Base-by-base conservation (phyloP, 2,113 vertebrate species). In the Dunckerocampus dactyliophorus region DNA sequence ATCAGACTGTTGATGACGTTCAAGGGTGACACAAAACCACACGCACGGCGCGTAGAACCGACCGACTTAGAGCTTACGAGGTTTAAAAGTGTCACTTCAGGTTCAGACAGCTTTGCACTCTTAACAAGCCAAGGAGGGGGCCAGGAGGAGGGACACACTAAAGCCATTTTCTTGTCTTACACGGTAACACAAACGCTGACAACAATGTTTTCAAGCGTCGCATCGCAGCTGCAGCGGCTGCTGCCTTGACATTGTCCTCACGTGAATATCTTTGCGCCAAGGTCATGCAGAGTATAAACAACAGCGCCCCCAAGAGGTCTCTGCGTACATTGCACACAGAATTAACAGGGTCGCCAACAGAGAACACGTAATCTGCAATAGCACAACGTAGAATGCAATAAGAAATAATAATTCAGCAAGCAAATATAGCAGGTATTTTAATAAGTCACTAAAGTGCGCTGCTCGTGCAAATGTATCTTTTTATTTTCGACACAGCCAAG, bases 101-200 rank as follows among this genome's bases (percentile, higher is more conserved):
- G 75, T 77, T 79, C 76, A 75, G 76, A 74, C 76, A 83, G 84
- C 78, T 87, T 88, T 88, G 86, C 86, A 88, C 84, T 88, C 80
- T 87, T 82, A 82, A 79, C 74, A 88, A 82, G 86, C 84, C 84
- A 88, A 80, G 82, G 77, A 88, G 69, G 61, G 78, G 54, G 45
- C 6, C 54, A 60, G 48, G 71, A 50, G 20, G 67, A 64, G 51
- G 76, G 78, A 76, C 71, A 77, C 68, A 75, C 74, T 87, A 75
- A 88, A 85, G 84, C 86, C 84, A 86, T 88, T 75, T 37, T 75
- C 31, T 75, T 71, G 76, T 85, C 62, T 62, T 74, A 8, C 7
- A 74, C 47, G 55, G 68, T 69, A 77, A 80, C 48, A 72, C 69
- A 19, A 58, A 65, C 52, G 45, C 20, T 16, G 50, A 71, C 65